Base-by-base conservation (phyloP, 1,140 invertebrate genomes). In the Drosophila aff. region DNA sequence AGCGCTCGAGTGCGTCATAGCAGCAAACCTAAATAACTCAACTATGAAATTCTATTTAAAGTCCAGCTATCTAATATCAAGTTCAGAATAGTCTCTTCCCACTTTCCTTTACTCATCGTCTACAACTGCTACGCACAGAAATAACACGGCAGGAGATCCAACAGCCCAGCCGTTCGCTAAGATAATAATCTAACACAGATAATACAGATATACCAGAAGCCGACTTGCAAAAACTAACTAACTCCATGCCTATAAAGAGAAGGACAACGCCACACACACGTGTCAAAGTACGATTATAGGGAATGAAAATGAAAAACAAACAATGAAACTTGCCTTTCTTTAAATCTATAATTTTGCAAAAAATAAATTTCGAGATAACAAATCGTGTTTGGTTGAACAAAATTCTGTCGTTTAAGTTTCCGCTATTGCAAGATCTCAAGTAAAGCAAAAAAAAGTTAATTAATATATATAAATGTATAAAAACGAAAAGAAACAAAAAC, bases 381-480 rank as follows among this genome's bases (percentile, higher is more conserved):
- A 72, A 81, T 58, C 61, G 33, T 67, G 26, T 84, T 82, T 65
- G 66, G 62, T 85, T 73, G 47, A 55, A 71, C 60, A 61, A 46
- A 69, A 75, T 72, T 63, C 71, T 76, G 73, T 76, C 62, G 26
- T 76, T 76, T 76, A 49, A 55, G 73, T 73, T 79, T 65, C 73
- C 75, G 66, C 55, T 82, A 78, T 78, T 83, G 75, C 77, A 82
- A 87, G 80, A 91, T 87, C 87, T 91, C 81, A 91, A 82, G 78
- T 81, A 90, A 84, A 85, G 81, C 81, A 90, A 89, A 81, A 52
- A 50, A 52, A 90, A 77, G 69, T 85, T 81, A 81, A 85, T 74
- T 79, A 76, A 83, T 69, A 83, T 74, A 60, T 60, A 72, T 60
- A 73, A 73, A 68, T 69, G 52, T 68, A 77, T 58, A 76, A 50